Base-by-base conservation (phyloP, 2,797 vertebrate genomes). In the Anniella stebbinsi region DNA sequence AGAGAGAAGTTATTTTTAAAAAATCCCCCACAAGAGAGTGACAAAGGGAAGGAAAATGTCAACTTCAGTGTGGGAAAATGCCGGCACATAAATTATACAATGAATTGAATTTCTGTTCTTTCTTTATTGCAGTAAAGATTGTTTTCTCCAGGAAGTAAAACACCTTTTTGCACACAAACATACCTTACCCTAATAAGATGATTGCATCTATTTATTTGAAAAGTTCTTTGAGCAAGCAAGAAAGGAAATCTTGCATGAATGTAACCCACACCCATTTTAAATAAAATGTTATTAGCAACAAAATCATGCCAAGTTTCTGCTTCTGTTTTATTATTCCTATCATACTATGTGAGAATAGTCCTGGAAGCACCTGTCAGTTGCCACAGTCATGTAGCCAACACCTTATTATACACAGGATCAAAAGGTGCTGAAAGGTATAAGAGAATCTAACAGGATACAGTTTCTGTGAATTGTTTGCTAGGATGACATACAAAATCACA, bases 51-150 rank as follows among this genome's bases (percentile, higher is more conserved):
- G 30, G 36, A 45, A 86, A 67, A 67, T 21, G 30, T 70, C 63
- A 87, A 30, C 38, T 21, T 48, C 63, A 78, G 63, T 87, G 17
- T 86, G 84, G 72, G 48, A 86, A 38, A 45, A 45, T 33, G 1
- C 36, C 30, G 51, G 66, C 38, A 38, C 51, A 63, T 17, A 87
- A 78, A 48, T 67, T 78, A 48, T n/a, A 63, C 54, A 60, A 23
- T n/a, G 17, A 48, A 78, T 13, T 33, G 38, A 91, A 25, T 33
- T 13, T 36, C 60, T 80, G 11, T 92, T 89, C 93, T 48, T 11
- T 87, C 54, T 73, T 87, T 36, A 4, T 63, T 76, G 18, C n/a
- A 91, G 60, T 6, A 89, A 33, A 9, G 90, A 78, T 57, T 45
- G 48, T 6, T 87, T 76, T 41, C 25, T 48, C 73, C 73, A 66